These are phyloP conservation scores for Perognathus longimembris DNA, from an alignment of 2,113 vertebrate genomes.

Conservation along the genomic window DNA sequence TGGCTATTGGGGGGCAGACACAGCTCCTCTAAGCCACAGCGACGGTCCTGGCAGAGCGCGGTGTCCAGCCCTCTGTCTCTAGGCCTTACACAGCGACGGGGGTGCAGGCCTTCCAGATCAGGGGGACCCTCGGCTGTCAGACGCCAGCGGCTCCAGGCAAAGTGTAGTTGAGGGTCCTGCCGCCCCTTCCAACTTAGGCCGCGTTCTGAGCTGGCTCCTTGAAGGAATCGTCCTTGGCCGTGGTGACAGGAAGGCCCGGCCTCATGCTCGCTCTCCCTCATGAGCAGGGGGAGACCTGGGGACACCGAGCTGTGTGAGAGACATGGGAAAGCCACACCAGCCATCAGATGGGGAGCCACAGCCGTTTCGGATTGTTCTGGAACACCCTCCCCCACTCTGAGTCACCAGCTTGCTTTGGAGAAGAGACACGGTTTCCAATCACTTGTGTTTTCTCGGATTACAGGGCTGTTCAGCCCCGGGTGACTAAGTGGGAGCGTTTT, in stretches of 20 bases:
- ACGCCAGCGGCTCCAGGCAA: not conserved
- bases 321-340: not conserved
- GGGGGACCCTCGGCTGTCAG: not conserved
- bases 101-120: rapidly evolving
- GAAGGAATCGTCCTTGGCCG: not conserved
- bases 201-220: not conserved
- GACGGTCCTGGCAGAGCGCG: rapidly evolving
- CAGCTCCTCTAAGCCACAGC: no score
- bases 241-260: not conserved
- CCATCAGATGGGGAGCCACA: not conserved
- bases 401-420: constrained; percentile 17
- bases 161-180: not conserved
- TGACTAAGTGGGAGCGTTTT: constrained; percentile 71
- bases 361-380: not conserved
- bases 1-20: no score
- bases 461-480: constrained; percentile 62
- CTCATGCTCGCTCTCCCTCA: not conserved
- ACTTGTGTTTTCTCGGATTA: constrained; percentile 72
- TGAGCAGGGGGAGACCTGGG: not conserved
- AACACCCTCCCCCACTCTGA: constrained; percentile 17
- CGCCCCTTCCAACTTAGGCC: not conserved
- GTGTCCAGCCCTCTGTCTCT: not conserved
- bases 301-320: not conserved
- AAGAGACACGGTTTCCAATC: not conserved
- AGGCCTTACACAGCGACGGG: not conserved